These are phyloP conservation scores for Beroe ovata DNA, from an alignment of 37 sponge, comb jelly and placozoan species.

Conservation along the genomic window DNA sequence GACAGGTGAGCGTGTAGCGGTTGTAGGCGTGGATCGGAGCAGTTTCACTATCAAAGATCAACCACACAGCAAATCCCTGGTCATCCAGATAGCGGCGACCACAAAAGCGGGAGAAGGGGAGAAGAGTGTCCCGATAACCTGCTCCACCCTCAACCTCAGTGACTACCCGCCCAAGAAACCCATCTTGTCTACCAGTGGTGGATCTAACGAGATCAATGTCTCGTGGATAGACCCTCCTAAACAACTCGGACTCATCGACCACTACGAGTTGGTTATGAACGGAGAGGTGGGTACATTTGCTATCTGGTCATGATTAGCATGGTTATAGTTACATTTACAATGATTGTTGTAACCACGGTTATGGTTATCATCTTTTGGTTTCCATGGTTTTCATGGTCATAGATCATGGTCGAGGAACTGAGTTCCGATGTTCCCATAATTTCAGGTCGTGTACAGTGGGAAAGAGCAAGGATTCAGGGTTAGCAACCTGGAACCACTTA, in stretches of 20 bases:
- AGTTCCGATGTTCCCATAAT: no score
- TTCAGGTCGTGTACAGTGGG: slow-evolving; percentile 29
- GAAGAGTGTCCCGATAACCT: slow-evolving; percentile 50
- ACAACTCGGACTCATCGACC: slow-evolving; percentile 52
- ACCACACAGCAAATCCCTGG: slow-evolving; percentile 27
- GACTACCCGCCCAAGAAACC: slow-evolving; percentile 67
- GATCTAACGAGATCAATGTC: slow-evolving; percentile 59
- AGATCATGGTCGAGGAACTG: no score
- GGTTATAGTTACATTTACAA: no score
- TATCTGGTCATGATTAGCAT: no score
- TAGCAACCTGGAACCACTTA: slow-evolving; percentile 44
- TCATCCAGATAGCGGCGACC: slow-evolving; percentile 3
- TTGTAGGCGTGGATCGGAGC: background rate
- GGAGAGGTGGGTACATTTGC: slow-evolving; percentile 23
- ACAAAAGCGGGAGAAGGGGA: slow-evolving; percentile 51
- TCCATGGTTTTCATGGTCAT: no score
- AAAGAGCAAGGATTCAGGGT: slow-evolving; percentile 15
- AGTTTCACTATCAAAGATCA: background rate
- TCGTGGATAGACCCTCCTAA: slow-evolving; percentile 61
- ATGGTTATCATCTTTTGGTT: no score
- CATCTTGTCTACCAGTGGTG: slow-evolving; percentile 56
- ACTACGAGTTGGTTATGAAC: slow-evolving; percentile 67
- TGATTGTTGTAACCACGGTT: no score
- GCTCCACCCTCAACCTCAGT: slow-evolving; percentile 64
- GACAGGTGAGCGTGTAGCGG: slow-evolving; percentile 44